Conservation (phyloP, 2,113 vertebrate species). For the Apodemus speciosus region DNA sequence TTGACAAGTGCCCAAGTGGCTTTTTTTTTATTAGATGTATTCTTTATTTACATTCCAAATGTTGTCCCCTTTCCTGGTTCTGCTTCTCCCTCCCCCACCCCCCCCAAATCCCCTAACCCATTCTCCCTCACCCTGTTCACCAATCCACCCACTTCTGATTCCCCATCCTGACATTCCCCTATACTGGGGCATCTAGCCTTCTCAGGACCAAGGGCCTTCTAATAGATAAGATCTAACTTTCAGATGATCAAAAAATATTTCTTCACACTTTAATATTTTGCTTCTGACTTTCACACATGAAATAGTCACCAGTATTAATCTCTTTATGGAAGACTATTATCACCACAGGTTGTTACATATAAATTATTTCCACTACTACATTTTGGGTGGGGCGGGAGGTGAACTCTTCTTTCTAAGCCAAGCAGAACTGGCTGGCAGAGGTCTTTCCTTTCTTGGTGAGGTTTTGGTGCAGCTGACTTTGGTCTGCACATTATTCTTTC, state of each 20-base stretch:
- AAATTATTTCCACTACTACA: background rate
- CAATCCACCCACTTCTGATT: too few relatives aligned
- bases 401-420: conserved; percentile 45
- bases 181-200: too few relatives aligned
- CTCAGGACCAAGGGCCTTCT: background rate
- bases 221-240: conserved; percentile 5
- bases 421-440: conserved; percentile 33
- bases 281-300: background rate
- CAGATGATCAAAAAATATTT: background rate
- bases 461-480: conserved; percentile 32
- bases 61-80: too few relatives aligned
- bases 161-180: too few relatives aligned
- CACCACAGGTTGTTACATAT: background rate
- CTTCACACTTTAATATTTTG: conserved; percentile 6
- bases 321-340: background rate
- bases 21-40: background rate
- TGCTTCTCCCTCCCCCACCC: too few relatives aligned
- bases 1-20: background rate
- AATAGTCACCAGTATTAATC: background rate
- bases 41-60: too few relatives aligned
- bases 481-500: conserved; percentile 85
- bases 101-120: too few relatives aligned
- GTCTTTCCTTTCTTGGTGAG: conserved; percentile 46
- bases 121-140: too few relatives aligned
- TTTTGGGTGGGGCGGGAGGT: background rate